These are phyloP conservation scores for Eucidaris tribuloides DNA, from an alignment of 35 echinoderm and acorn worm genomes.

Conservation along the genomic window DNA sequence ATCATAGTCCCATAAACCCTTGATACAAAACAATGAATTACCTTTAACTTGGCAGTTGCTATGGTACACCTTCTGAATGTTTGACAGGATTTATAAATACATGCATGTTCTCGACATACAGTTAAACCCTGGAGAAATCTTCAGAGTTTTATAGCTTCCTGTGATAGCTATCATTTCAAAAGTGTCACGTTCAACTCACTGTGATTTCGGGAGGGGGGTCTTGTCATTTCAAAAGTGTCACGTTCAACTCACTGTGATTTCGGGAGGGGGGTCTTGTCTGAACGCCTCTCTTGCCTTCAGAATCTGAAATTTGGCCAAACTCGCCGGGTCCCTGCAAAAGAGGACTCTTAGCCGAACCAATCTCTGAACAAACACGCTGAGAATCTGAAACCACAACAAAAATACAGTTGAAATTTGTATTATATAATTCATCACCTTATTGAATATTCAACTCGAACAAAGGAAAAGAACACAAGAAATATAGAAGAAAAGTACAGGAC, in stretches of 20 bases:
- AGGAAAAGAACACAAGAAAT: too few species aligned
- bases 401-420: too few species aligned
- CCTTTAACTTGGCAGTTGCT: too few species aligned
- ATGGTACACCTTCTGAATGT: too few species aligned
- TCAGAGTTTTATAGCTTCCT: neutral
- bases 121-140: neutral
- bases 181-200: conserved; percentile 7
- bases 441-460: too few species aligned
- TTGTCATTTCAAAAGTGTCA: neutral
- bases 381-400: too few species aligned
- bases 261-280: conserved; percentile 78
- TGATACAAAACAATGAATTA: too few species aligned
- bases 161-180: neutral
- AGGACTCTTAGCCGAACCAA: conserved; percentile 46
- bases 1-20: too few species aligned
- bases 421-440: too few species aligned
- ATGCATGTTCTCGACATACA: too few species aligned
- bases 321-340: conserved; percentile 60
- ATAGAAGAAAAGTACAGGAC: too few species aligned
- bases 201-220: conserved; percentile 78
- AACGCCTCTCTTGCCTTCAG: conserved; percentile 78
- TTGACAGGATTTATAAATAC: too few species aligned
- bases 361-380: conserved; percentile 59
- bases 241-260: conserved; percentile 45
- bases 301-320: conserved; percentile 79